These are phyloP conservation scores for Andrena bucephala DNA, from an alignment of 2,888 invertebrate genomes.

Conservation along the genomic window DNA sequence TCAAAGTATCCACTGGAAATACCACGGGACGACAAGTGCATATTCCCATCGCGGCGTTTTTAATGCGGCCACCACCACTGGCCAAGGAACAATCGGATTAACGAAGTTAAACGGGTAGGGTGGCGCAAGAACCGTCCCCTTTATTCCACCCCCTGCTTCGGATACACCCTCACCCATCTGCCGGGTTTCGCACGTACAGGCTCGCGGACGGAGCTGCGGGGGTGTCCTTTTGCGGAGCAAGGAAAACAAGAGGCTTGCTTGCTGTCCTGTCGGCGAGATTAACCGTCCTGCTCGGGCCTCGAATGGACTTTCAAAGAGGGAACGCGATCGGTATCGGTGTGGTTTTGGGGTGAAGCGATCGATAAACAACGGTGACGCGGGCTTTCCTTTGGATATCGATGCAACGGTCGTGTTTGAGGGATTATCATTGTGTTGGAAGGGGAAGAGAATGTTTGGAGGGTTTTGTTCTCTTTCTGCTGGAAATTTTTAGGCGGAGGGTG, in stretches of 20 bases:
- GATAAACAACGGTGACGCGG: constrained; percentile 28
- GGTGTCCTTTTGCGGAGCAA: constrained; percentile 51
- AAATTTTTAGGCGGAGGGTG: no score
- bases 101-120: constrained; percentile 77
- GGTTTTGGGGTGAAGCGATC: constrained; percentile 40
- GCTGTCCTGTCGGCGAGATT: constrained; percentile 48
- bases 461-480: neutral
- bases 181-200: constrained; percentile 75
- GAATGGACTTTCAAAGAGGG: constrained; percentile 27
- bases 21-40: constrained; percentile 75
- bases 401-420: neutral
- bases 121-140: constrained; percentile 35
- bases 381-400: constrained; percentile 15
- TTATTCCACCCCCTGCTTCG: constrained; percentile 7
- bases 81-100: constrained; percentile 80
- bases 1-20: constrained; percentile 1
- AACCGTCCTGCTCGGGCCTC: constrained; percentile 30
- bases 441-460: neutral
- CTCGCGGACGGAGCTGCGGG: constrained; percentile 62
- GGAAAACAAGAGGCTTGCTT: constrained; percentile 50
- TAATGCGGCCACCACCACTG: constrained; percentile 61
- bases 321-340: constrained; percentile 1
- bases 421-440: neutral
- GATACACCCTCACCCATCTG: constrained; percentile 70
- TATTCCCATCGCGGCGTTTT: constrained; percentile 76